Percentiles rank a stretch among this genome's conserved stretches.
Evolutionary conservation across 92 coral and sea anemone genomes (phyloP).

Genomic region (Paragorgia papillata): DNA sequence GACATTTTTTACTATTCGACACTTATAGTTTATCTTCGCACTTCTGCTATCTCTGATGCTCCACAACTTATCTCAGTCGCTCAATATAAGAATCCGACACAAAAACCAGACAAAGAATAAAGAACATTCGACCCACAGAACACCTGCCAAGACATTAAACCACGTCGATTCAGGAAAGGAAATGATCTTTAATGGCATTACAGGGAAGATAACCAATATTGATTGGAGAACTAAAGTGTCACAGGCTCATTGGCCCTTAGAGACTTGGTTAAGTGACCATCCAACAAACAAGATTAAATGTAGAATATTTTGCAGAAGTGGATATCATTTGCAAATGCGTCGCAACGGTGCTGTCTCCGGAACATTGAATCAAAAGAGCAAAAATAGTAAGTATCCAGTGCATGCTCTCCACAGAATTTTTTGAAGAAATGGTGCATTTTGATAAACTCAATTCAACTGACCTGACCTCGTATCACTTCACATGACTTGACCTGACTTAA

Average conservation of each 20-base stretch:
- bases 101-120: neutral
- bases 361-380: constrained; percentile 75
- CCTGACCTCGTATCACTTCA: neutral
- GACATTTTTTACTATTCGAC: too few species aligned
- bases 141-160: neutral
- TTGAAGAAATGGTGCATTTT: neutral
- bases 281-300: constrained; percentile 81
- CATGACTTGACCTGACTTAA: too few species aligned
- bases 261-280: constrained; percentile 9
- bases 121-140: neutral
- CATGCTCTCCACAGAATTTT: too few species aligned
- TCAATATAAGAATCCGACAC: neutral
- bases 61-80: neutral
- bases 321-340: constrained; percentile 87
- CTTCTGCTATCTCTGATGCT: neutral
- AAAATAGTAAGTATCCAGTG: constrained; percentile 68
- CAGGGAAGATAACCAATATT: constrained; percentile 14
- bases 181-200: constrained; percentile 7
- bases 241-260: neutral
- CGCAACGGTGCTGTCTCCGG: constrained; percentile 80
- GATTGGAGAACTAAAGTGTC: constrained; percentile 9
- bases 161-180: neutral
- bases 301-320: constrained; percentile 82
- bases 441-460: neutral
- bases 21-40: neutral